Evolutionary conservation across 2,888 invertebrate genomes (phyloP).

Genomic region (Eubasilissa splendida): DNA sequence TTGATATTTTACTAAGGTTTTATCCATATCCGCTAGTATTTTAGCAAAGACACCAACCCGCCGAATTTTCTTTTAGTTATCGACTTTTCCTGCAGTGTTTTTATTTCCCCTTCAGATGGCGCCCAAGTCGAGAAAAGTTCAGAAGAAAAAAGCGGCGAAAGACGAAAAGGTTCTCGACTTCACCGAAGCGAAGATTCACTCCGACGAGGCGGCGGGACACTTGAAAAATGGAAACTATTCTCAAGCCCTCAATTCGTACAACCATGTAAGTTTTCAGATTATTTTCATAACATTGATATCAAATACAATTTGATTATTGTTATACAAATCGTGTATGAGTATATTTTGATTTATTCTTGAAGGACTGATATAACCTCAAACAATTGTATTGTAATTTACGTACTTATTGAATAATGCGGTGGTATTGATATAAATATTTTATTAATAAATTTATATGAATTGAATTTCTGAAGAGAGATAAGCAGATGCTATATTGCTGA

Average conservation of each 20-base stretch:
- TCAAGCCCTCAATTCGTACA: constrained; percentile 80
- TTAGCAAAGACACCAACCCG: not conserved
- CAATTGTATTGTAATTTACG: too few relatives aligned
- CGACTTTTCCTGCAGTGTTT: constrained; percentile 14
- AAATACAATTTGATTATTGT: too few relatives aligned
- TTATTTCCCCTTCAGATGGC: constrained; percentile 48
- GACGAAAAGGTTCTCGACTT: constrained; percentile 67
- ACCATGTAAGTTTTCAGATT: constrained; percentile 74
- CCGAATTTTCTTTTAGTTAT: not conserved
- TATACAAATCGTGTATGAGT: too few relatives aligned
- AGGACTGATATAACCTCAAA: too few relatives aligned
- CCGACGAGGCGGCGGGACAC: constrained; percentile 85
- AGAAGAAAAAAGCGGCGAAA: constrained; percentile 61
- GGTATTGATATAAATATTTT: too few relatives aligned
- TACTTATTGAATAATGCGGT: too few relatives aligned
- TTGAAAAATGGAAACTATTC: constrained; percentile 82
- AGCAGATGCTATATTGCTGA: too few relatives aligned
- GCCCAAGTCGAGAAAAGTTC: constrained; percentile 59
- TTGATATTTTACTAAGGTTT: constrained; percentile 2
- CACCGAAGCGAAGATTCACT: constrained; percentile 78
- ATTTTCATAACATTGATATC: not conserved
- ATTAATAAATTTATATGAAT: too few relatives aligned
- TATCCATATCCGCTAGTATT: not conserved
- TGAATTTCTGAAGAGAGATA: too few relatives aligned
- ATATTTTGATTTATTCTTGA: too few relatives aligned